Evolutionary conservation across 1,140 invertebrate species (phyloP).

Genomic region (Lucilia sericata): DNA sequence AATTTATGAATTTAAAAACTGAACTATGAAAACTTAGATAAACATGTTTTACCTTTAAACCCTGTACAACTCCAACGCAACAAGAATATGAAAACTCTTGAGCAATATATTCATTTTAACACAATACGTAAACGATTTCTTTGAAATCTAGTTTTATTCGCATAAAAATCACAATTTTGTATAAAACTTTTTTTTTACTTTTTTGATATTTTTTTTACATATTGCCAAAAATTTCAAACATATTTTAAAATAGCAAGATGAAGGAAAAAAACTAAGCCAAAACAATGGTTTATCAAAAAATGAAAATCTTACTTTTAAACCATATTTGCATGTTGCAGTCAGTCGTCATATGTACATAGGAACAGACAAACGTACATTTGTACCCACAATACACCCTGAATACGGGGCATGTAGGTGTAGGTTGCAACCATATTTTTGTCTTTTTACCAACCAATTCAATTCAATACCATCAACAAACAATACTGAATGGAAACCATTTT

Average conservation of each 20-base stretch:
- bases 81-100: neutral
- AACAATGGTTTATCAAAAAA: neutral
- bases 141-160: slow-evolving; percentile 10
- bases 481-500: slow-evolving; percentile 26
- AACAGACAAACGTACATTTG: neutral
- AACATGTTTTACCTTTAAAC: too few species aligned
- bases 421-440: slow-evolving; percentile 4
- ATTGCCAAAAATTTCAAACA: neutral
- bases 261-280: neutral
- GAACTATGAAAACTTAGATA: too few species aligned
- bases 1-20: too few species aligned
- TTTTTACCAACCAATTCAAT: slow-evolving; percentile 6
- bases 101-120: neutral
- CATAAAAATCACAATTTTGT: neutral
- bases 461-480: neutral
- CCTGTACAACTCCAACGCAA: too few species aligned
- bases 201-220: neutral
- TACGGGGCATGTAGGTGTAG: slow-evolving; percentile 7
- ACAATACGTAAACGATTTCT: neutral
- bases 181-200: neutral
- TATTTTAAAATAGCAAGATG: neutral
- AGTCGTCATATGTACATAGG: neutral
- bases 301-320: neutral
- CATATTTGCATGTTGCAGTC: slow-evolving; percentile 26
- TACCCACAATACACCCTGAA: neutral